Conservation (phyloP, 2,113 vertebrate genomes). For the Brevimyrus niger region DNA sequence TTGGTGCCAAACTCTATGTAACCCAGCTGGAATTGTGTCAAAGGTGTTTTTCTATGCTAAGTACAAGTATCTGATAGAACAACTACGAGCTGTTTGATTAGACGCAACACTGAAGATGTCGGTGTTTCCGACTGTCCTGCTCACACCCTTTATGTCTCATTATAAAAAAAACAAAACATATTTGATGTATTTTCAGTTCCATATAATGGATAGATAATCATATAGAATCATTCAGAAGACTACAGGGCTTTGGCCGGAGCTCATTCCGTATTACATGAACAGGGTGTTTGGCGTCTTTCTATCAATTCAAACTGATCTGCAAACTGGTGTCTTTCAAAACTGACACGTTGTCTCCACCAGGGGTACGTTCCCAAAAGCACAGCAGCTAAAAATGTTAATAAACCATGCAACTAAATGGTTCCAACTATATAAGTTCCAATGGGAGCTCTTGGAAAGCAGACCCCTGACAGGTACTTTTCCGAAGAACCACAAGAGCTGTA, state of each 20-base stretch:
- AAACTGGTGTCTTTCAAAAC: not conserved
- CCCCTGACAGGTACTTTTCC: not conserved
- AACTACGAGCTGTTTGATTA: not conserved
- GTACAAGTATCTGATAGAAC: not conserved
- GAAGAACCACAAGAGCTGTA: not conserved
- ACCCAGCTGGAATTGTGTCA: not conserved
- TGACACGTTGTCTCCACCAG: not conserved
- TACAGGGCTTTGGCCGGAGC: not conserved
- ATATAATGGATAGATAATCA: not conserved
- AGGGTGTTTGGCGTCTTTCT: not conserved
- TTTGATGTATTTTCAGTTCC: not conserved
- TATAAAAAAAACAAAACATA: not conserved
- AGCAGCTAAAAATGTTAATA: not conserved
- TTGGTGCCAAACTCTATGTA: not conserved
- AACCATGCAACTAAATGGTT: not conserved
- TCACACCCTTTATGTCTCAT: not conserved
- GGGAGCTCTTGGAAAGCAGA: not conserved
- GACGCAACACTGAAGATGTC: not conserved
- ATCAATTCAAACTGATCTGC: not conserved
- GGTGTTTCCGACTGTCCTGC: not conserved
- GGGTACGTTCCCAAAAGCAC: not conserved
- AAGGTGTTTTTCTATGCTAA: not conserved
- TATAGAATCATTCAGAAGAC: not conserved
- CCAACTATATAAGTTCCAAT: not conserved
- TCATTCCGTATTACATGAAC: not conserved